A percentile compares a stretch with the other conserved stretches of the same genome.
Conservation (phyloP, 2,113 vertebrate genomes). For the Prionailurus viverrinus region DNA sequence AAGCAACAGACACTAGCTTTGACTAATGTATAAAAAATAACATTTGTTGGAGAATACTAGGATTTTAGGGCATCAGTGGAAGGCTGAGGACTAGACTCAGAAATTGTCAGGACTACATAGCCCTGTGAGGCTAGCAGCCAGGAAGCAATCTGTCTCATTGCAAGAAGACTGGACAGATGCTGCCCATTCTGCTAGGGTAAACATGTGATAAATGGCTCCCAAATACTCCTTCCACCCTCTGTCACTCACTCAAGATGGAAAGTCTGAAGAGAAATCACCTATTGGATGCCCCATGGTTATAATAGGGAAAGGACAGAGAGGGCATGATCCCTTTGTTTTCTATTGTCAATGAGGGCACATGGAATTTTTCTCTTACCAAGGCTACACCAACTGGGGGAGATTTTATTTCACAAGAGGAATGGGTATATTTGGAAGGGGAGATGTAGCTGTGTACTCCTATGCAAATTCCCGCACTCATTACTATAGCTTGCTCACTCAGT, state of each 20-base stretch:
- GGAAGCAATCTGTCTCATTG: neutral
- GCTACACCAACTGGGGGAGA: neutral
- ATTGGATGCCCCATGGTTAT: neutral
- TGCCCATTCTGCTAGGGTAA: neutral
- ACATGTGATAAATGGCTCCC: neutral
- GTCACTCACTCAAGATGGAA: neutral
- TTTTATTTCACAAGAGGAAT: neutral
- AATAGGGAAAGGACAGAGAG: neutral
- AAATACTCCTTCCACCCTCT: neutral
- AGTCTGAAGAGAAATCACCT: neutral
- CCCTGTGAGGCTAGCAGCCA: neutral
- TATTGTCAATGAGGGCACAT: neutral
- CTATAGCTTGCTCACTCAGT: neutral
- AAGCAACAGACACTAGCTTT: neutral
- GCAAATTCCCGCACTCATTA: neutral
- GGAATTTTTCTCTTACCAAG: neutral
- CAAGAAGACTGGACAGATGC: neutral
- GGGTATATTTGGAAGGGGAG: neutral
- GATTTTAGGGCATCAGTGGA: neutral
- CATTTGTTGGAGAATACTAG: neutral
- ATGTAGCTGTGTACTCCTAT: neutral
- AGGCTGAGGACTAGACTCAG: neutral
- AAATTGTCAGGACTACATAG: neutral
- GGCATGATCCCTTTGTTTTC: neutral
- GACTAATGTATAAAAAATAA: neutral